Evolutionary conservation across 92 coral and sea anemone genomes (phyloP), one percentile per base, ranked within the genome.

Genomic region (Zoanthus sansibaricus): DNA sequence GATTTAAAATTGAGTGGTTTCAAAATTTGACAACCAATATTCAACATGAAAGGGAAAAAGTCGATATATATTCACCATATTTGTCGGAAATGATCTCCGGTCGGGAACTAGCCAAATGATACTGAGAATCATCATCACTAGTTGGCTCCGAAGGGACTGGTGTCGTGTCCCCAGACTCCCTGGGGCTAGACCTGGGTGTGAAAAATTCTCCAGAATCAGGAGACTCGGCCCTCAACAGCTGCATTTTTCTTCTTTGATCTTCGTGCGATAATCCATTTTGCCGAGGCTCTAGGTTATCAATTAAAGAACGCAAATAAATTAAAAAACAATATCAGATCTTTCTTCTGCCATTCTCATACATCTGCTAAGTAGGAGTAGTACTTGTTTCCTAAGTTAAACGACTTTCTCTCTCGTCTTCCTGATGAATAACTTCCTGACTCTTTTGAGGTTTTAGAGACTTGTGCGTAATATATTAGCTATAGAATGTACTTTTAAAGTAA

Each of bases 161-260:
- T 15, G 95, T 91, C 6, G 82, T 77, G 80, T 89, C 61, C 47
- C 91, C 95, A 0, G 96, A 94, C 17, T 82, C 84, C 14, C 79
- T 67, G 15, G 96, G 94, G 68, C 93, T 83, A 6, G 78, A 90
- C 13, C 75, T 75, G 1, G 96, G 96, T 31, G 95, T 92, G 20
- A 87, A 62, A 75, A 87, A 92, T 18, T 94, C 96, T 5, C 95
- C 93, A 5, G 97, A 91, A 56, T 94, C 97, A 8, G 92, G 83
- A 4, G 97, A 94, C 9, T 70, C 97, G 6, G 95, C 42, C 45
- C 88, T 87, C 32, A 80, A 48, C 61, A 80, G 85, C 85, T 80
- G 75, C 75, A 66, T 45, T 80, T 80, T 80, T 46, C 59, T 80
- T 58, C 85, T 45, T 25, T 80, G 75, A 7, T 66, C 85, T 48